phyloP scores from a whole-genome alignment of 2,113 vertebrate genomes.

The Microcebus lehilahytsara region DNA sequence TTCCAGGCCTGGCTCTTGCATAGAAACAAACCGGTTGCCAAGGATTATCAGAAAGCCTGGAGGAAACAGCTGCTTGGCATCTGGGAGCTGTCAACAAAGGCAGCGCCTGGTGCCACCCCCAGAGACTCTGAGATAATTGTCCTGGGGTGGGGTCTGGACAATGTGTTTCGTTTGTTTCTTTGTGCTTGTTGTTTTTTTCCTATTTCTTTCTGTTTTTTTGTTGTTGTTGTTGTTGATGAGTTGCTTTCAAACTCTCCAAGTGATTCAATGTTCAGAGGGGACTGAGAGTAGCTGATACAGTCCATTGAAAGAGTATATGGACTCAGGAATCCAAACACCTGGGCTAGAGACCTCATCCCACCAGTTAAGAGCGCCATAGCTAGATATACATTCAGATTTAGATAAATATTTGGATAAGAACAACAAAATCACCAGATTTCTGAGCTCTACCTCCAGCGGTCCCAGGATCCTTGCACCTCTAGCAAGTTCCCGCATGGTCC shows the following conservation, averaged over 20 bases:
- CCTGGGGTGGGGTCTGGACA: not conserved
- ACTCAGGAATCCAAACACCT: too few relatives aligned
- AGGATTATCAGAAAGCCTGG: not conserved
- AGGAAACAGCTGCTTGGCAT: not conserved
- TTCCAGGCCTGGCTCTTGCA: too few relatives aligned
- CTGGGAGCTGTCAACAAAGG: not conserved
- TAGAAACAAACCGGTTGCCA: not conserved
- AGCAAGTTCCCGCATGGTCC: not conserved
- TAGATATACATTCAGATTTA: not conserved
- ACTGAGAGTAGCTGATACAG: not conserved
- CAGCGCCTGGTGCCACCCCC: not conserved
- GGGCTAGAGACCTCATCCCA: not conserved
- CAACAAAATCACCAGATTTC: fast-evolving
- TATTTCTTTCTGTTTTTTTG: not conserved
- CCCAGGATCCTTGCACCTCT: not conserved
- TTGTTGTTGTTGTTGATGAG: not conserved
- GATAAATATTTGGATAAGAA: fast-evolving
- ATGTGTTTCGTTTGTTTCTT: not conserved
- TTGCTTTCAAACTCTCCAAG: not conserved
- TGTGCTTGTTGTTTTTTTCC: not conserved
- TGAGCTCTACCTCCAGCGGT: not conserved
- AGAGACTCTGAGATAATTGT: not conserved
- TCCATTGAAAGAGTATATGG: fast-evolving
- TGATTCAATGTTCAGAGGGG: not conserved
- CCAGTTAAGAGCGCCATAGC: not conserved